phyloP scores from a whole-genome alignment of 2,888 invertebrate species.

The Pristionchus arcanus region DNA sequence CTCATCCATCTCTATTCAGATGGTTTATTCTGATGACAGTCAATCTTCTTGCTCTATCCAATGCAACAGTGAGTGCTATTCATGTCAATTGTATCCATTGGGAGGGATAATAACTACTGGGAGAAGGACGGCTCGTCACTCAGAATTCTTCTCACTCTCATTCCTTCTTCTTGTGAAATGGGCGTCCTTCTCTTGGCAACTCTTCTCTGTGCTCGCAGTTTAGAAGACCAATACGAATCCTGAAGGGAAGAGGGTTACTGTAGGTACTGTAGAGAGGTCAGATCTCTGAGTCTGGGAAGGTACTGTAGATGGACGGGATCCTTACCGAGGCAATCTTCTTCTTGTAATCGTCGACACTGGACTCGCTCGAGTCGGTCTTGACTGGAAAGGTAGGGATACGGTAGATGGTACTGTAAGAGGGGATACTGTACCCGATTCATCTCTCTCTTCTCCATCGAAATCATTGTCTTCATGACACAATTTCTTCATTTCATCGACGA shows the following conservation, averaged over 20 bases:
- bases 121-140: background rate
- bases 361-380: slow-evolving; percentile 34
- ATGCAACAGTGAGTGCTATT: slow-evolving; percentile 70
- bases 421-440: slow-evolving; percentile 9
- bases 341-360: slow-evolving; percentile 4
- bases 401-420: background rate
- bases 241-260: slow-evolving; percentile 23
- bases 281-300: too few relatives aligned
- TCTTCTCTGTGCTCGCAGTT: slow-evolving; percentile 1
- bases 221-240: slow-evolving; percentile 50
- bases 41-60: slow-evolving; percentile 74
- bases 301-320: background rate
- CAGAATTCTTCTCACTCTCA: slow-evolving; percentile 13
- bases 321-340: slow-evolving; percentile 30
- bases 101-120: background rate
- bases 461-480: slow-evolving; percentile 6
- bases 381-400: slow-evolving; percentile 4
- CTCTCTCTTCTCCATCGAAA: background rate
- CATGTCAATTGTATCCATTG: slow-evolving; percentile 18
- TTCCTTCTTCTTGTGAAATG: background rate
- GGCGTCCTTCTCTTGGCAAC: slow-evolving; percentile 9
- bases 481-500: slow-evolving; percentile 49
- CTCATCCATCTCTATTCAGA: slow-evolving; percentile 54
- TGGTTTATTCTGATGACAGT: slow-evolving; percentile 73
- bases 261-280: background rate